Evolutionary conservation across 2,888 invertebrate species (phyloP).

Genomic region (Drosophila pegasa): DNA sequence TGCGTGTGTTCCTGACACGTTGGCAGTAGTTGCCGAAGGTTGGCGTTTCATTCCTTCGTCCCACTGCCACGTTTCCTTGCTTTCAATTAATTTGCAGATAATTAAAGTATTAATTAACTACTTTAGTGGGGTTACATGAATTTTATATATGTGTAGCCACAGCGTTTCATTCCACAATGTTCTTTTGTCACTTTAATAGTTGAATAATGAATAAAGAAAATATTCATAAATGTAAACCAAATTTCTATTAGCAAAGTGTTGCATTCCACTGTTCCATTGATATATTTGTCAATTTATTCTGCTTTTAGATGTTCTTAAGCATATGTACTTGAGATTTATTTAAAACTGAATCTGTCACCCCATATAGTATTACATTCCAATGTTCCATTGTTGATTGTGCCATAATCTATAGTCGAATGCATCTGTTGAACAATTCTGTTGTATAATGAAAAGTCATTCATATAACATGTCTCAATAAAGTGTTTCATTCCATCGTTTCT

Average conservation of each 20-base stretch:
- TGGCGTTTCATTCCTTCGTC: conserved; percentile 1
- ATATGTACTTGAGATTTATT: no score
- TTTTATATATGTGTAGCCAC: not conserved
- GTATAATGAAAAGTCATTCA: not conserved
- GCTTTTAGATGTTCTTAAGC: no score
- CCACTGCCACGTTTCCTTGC: not conserved
- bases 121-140: not conserved
- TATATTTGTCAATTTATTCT: not conserved
- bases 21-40: not conserved
- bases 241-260: not conserved
- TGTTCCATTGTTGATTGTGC: not conserved
- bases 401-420: not conserved
- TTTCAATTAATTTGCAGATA: not conserved
- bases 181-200: not conserved
- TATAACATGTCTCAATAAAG: not conserved
- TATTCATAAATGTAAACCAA: not conserved
- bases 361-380: no score
- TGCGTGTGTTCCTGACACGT: conserved; percentile 13
- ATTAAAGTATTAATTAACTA: not conserved
- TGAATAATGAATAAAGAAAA: not conserved
- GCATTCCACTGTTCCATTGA: not conserved
- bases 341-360: no score
- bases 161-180: not conserved
- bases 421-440: not conserved
- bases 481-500: not conserved